Base-by-base conservation (phyloP, 2,888 invertebrate genomes). In the Hyposoter didymator region DNA sequence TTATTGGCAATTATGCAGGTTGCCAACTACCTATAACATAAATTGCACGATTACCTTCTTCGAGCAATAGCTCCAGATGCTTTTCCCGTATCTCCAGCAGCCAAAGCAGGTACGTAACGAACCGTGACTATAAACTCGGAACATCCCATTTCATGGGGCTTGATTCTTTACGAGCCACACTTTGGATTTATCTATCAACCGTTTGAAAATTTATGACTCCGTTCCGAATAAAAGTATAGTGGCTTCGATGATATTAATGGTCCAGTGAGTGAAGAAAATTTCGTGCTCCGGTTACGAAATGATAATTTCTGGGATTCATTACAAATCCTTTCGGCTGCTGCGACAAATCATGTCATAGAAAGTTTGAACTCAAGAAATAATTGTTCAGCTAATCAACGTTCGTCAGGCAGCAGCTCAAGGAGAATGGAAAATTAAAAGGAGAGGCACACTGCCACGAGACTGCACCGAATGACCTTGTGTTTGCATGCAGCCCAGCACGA, bases 1-100 rank as follows among this genome's bases (percentile, higher is more conserved):
- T 85, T 85, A 85, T 85, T 85, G 85, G 78, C 85, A 82, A 85
- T 85, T 82, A 82, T 78, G 74, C 69, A 64, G 70, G 47, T 78
- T 82, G 70, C 45, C 74, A 64, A 79, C 70, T 82, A 55, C 74
- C 74, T 49, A 64, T 74, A 70, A 82, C 78, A 74, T 82, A 79
- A 82, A 85, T 74, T 78, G 76, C 67, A 67, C 76, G 73, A 84
- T 82, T 82, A 82, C 64, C 74, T 69, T 85, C 55, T 69, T 55
- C 64, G 52, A 66, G 55, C 78, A 45, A 75, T 70, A 78, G 74
- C 82, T 82, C 72, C 70, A 84, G 47, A 81, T 35, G 55, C 64
- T 74, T 43, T 70, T 70, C 49, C n/a, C 32, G 19, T 32, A 17
- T 64, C 39, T 28, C 10, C n/a, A 43, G 10, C 39, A 39, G 39